These are phyloP conservation scores for Elysia crispata DNA, from an alignment of 2,888 invertebrate genomes.

Conservation along the genomic window DNA sequence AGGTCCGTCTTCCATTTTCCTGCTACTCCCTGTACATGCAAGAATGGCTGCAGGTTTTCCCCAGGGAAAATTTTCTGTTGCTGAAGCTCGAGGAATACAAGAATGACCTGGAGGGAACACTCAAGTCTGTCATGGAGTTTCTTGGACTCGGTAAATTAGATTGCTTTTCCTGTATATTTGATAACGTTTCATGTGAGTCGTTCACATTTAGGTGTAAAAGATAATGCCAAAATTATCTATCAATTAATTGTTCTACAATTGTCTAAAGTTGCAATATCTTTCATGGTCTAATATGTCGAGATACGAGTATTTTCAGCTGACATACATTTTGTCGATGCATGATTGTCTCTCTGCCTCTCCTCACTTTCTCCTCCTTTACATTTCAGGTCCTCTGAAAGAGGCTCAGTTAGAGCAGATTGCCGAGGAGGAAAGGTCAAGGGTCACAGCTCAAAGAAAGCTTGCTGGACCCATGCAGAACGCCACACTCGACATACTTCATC, in stretches of 20 bases:
- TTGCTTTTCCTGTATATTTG: too few relatives aligned
- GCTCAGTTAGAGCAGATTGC: conserved; percentile 29
- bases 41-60: conserved; percentile 64
- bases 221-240: too few relatives aligned
- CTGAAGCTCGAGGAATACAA: conserved; percentile 59
- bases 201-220: too few relatives aligned
- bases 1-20: conserved; percentile 59
- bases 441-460: conserved; percentile 51
- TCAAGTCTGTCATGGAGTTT: conserved; percentile 56
- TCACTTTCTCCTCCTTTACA: background rate
- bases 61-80: conserved; percentile 58
- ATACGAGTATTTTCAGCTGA: too few relatives aligned
- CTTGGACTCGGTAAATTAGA: conserved; percentile 53
- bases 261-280: too few relatives aligned
- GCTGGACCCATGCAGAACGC: conserved; percentile 58
- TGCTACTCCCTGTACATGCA: conserved; percentile 60
- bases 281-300: too few relatives aligned
- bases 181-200: too few relatives aligned
- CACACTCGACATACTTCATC: conserved; percentile 55
- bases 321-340: background rate
- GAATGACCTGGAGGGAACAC: conserved; percentile 47
- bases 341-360: background rate
- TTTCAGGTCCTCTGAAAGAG: conserved; percentile 40
- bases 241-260: too few relatives aligned
- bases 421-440: conserved; percentile 40